A percentile compares a stretch with the other conserved stretches of the same genome.
These are phyloP conservation scores for Lasiurus cinereus DNA, from an alignment of 2,113 vertebrate genomes.

Conservation along the genomic window DNA sequence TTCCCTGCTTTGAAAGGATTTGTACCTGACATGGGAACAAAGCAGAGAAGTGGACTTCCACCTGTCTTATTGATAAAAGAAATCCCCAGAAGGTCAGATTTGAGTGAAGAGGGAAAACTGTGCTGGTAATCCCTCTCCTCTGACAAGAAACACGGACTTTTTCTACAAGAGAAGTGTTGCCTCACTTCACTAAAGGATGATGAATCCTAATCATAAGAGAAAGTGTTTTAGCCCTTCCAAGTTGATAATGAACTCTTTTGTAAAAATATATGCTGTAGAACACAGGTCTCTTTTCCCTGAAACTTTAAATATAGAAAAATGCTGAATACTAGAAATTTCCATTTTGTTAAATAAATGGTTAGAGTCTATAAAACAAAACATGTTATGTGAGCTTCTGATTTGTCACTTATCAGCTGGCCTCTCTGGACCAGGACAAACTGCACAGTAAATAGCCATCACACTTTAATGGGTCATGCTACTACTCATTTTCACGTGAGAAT, in stretches of 20 bases:
- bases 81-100: constrained; percentile 32
- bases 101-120: background rate
- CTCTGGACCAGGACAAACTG: background rate
- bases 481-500: background rate
- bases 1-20: constrained; percentile 65
- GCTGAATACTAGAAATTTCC: constrained; percentile 30
- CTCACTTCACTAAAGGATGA: constrained; percentile 13
- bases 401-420: background rate
- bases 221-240: constrained; percentile 61
- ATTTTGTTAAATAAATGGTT: constrained; percentile 77
- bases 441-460: background rate
- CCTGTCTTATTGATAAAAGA: background rate
- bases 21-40: constrained; percentile 57
- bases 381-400: constrained; percentile 39
- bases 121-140: background rate
- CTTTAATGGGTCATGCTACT: background rate
- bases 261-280: constrained; percentile 52
- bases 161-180: constrained; percentile 35
- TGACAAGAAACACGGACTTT: constrained; percentile 60
- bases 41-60: background rate
- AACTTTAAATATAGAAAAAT: constrained; percentile 71
- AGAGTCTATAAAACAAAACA: constrained; percentile 47
- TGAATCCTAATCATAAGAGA: constrained; percentile 55
- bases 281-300: background rate
- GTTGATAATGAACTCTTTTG: constrained; percentile 68